Base-by-base conservation (phyloP, 2,113 vertebrate species). In the Lethenteron camtschaticum region DNA sequence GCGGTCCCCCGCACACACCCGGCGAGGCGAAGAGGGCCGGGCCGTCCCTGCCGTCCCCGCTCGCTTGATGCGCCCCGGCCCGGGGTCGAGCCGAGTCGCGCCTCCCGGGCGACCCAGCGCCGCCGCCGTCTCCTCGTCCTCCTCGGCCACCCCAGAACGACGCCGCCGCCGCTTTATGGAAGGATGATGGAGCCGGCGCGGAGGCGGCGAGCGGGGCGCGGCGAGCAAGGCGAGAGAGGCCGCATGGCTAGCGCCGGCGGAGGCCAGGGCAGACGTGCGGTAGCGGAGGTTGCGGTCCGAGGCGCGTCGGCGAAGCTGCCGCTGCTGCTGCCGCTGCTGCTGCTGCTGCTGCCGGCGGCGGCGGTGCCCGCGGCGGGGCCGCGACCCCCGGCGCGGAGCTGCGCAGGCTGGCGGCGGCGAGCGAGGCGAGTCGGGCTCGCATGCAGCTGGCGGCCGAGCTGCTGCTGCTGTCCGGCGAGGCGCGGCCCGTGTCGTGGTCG, bases 381-480 rank as follows among this genome's bases (percentile, higher is more conserved):
- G 72, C 78, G 78, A 4, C 78, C 75, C 59, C 83, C 75, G 20
- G 20, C 20, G 82, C 88, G 82, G 85, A 89, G 76, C 83, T 90
- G 73, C 91, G 87, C 79, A 85, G 87, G 73, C 87, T 99, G 70
- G 79, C 84, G 71, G 85, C 85, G 3, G 74, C 89, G 73, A 96
- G 90, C 68, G 92, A 99, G 74, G 80, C 85, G 57, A 96, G 92
- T 79, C 96, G 96, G 77, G 81, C 81, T 81, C 90, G 89, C 81
- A 95, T 99, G 88, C 94, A 99, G 85, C 85, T 97, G 82, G 94
- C 95, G 80, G 94, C 94, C 0, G 94, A 99, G 78, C 83, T 99
- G 72, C 88, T 99, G 1, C 83, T 99, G 79, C 80, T 99, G 79
- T 90, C 88, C 72, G 95, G 94, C 10, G 94, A 99, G 82, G 90